Evolutionary conservation across 2,797 vertebrate species (phyloP), one percentile per base, ranked within the genome.

Genomic region (Sebastes hubbsi): DNA sequence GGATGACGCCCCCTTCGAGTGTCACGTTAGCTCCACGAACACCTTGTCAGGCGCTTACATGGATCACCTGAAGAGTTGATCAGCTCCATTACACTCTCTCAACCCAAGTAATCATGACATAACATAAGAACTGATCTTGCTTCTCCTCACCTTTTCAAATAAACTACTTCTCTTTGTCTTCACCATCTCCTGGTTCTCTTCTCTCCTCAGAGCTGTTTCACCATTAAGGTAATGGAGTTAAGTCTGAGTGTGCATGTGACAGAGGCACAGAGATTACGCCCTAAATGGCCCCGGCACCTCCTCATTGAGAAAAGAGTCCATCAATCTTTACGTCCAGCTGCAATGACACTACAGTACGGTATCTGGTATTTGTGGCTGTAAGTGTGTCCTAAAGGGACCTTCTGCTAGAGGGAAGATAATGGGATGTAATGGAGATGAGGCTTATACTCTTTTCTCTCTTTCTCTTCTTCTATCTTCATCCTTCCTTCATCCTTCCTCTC

Each of bases 171-270:
- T 80, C 75, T 83, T 81, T 75, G 72, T 77, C 80, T 20, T 67
- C 58, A 42, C 54, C 18, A 4, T 27, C 81, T 55, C 62, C 22
- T 69, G 60, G 3, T 62, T 73, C 72, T 72, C 13, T 25, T 74
- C 68, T 75, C 78, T 63, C 76, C 70, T 77, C 73, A 25, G 62
- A 86, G 87, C 81, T 58, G 78, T 55, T 66, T 89, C 75, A 71
- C 78, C 81, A 90, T 90, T 87, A 84, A 85, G 87, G 71, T 91
- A 90, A 93, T 92, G 82, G 78, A 82, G 77, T 30, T 70, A 81
- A 87, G 82, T 74, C 42, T 69, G 52, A 73, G 72, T 67, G 78
- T 77, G 76, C 76, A 65, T 77, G 80, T 77, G 78, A 79, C 72
- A 82, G 70, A 79, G 86, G 75, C 70, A 78, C 77, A 87, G 63